phyloP scores from a whole-genome alignment of 1,140 invertebrate species.

The Pectinophora gossypiella region DNA sequence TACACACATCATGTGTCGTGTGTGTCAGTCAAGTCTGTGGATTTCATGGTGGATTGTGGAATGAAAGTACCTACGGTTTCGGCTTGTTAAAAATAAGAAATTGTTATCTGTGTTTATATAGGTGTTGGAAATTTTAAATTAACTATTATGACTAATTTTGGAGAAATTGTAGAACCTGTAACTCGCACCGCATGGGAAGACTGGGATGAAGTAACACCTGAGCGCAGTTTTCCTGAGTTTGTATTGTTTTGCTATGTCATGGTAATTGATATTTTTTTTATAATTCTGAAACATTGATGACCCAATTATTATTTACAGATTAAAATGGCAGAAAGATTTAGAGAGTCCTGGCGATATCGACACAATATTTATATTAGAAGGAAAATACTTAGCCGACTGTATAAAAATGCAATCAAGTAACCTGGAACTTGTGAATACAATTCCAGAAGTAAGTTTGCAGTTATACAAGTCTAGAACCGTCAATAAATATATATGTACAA shows the following conservation, averaged over 20 bases:
- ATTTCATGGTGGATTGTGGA: no score
- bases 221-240: constrained; percentile 20
- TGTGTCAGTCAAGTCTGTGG: no score
- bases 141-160: constrained; percentile 32
- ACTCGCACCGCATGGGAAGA: constrained; percentile 56
- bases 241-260: neutral
- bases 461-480: constrained; percentile 34
- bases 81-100: no score
- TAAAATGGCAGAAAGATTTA: constrained; percentile 34
- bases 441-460: constrained; percentile 35
- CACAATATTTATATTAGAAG: constrained; percentile 48
- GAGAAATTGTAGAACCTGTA: constrained; percentile 57
- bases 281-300: no score
- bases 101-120: no score
- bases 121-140: no score
- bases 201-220: constrained; percentile 44
- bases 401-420: constrained; percentile 26
- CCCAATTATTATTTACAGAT: constrained; percentile 27
- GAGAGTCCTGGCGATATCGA: constrained; percentile 33
- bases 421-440: constrained; percentile 37
- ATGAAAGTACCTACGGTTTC: no score
- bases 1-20: no score
- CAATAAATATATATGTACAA: constrained; percentile 41
- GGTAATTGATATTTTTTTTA: no score
- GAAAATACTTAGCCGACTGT: constrained; percentile 43